A percentile compares a stretch with the other conserved stretches of the same genome.
These are phyloP conservation scores for Tetraodon nigroviridis DNA, from an alignment of 2,113 vertebrate species.

Conservation along the genomic window DNA sequence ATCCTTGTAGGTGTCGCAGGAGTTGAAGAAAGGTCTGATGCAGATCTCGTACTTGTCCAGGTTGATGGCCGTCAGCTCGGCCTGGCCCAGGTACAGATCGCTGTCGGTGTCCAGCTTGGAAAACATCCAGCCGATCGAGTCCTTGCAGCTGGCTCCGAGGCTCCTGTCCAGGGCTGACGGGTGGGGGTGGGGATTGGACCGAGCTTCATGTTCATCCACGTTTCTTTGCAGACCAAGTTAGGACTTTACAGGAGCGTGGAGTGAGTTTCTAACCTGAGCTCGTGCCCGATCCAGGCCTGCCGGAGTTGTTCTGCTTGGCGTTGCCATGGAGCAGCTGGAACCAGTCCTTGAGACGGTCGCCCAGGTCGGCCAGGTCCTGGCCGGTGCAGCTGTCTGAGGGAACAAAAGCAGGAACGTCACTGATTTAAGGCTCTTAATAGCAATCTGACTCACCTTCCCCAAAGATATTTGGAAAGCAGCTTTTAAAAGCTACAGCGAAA, in stretches of 20 bases:
- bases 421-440: conserved; percentile 16
- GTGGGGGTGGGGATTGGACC: neutral
- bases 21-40: conserved; percentile 96
- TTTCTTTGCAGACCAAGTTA: conserved; percentile 11
- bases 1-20: conserved; percentile 91
- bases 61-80: conserved; percentile 89
- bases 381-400: conserved; percentile 86
- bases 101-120: conserved; percentile 88
- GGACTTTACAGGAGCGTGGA: conserved; percentile 8
- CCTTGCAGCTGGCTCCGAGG: conserved; percentile 89
- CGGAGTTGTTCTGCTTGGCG: conserved; percentile 86
- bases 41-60: conserved; percentile 97
- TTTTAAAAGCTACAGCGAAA: neutral
- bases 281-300: conserved; percentile 61
- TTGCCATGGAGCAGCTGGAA: conserved; percentile 96
- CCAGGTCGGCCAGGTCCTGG: conserved; percentile 94
- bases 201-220: conserved; percentile 1
- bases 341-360: conserved; percentile 93
- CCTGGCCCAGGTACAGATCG: conserved; percentile 87
- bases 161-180: conserved; percentile 84
- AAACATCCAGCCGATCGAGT: conserved; percentile 98
- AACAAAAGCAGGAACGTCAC: conserved; percentile 15
- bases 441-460: conserved; percentile 28
- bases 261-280: conserved; percentile 67
- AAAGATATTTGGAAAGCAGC: neutral